phyloP scores from a whole-genome alignment of 2,113 vertebrate species.

The Capreolus pygargus region DNA sequence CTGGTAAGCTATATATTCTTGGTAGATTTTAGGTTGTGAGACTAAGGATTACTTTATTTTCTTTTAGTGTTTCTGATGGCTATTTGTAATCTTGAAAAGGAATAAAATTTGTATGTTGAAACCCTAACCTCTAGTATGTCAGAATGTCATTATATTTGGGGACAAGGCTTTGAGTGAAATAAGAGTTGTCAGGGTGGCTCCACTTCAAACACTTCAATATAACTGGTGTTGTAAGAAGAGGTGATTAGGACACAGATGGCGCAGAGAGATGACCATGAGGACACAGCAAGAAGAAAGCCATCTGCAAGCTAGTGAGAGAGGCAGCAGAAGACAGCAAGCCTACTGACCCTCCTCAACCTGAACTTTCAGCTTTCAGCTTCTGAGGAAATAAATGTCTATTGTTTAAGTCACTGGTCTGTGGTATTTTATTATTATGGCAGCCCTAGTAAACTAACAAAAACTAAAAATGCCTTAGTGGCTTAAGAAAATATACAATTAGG shows the following conservation, averaged over 20 bases:
- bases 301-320: neutral
- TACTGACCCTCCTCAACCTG: neutral
- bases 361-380: neutral
- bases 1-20: neutral
- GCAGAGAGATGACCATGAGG: neutral
- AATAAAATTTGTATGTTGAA: neutral
- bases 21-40: neutral
- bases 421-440: neutral
- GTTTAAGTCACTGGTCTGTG: neutral
- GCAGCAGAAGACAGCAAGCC: neutral
- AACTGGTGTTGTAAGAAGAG: neutral
- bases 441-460: neutral
- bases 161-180: neutral
- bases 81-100: constrained; percentile 27
- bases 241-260: neutral
- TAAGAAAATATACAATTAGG: neutral
- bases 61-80: neutral
- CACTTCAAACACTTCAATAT: neutral
- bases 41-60: neutral
- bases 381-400: neutral
- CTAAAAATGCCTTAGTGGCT: neutral
- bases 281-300: neutral
- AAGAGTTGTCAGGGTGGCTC: neutral
- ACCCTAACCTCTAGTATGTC: neutral
- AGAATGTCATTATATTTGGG: neutral